Conservation (phyloP, 2,888 invertebrate genomes). For the Acronicta aceris region DNA sequence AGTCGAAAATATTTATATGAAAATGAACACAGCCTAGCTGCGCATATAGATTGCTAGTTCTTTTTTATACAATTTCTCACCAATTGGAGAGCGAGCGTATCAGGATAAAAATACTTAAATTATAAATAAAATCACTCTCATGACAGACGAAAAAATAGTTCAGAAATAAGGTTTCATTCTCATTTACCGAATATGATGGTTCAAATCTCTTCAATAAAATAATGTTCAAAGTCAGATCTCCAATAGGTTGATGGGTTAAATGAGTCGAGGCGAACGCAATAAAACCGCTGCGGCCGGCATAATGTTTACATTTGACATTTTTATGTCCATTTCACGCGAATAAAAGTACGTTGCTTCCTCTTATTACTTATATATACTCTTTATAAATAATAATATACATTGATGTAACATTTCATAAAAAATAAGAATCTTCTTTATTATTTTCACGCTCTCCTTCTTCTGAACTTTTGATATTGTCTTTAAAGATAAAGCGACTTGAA, state of each 20-base stretch:
- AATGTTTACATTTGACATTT: slow-evolving; percentile 75
- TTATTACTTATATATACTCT: slow-evolving; percentile 46
- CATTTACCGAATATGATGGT: slow-evolving; percentile 45
- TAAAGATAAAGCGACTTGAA: slow-evolving; percentile 7
- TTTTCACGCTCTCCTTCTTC: not conserved
- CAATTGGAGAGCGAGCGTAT: too few relatives aligned
- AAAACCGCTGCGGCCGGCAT: slow-evolving; percentile 72
- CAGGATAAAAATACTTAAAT: too few relatives aligned
- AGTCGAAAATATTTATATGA: too few relatives aligned
- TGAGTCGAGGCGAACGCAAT: slow-evolving; percentile 70
- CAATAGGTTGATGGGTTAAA: slow-evolving; percentile 74
- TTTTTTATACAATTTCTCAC: too few relatives aligned
- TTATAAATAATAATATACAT: slow-evolving; percentile 4
- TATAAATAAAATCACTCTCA: slow-evolving; percentile 17
- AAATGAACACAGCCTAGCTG: too few relatives aligned
- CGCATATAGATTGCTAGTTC: too few relatives aligned
- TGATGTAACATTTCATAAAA: not conserved
- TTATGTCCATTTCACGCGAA: slow-evolving; percentile 70
- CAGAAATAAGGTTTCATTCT: slow-evolving; percentile 35
- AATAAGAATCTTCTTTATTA: not conserved
- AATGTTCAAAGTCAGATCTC: slow-evolving; percentile 46
- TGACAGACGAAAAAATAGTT: slow-evolving; percentile 46
- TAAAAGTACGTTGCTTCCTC: slow-evolving; percentile 59
- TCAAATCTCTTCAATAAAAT: slow-evolving; percentile 54
- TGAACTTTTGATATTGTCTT: not conserved